phyloP scores from a whole-genome alignment of 1,140 invertebrate genomes.

The Microplitis mediator region DNA sequence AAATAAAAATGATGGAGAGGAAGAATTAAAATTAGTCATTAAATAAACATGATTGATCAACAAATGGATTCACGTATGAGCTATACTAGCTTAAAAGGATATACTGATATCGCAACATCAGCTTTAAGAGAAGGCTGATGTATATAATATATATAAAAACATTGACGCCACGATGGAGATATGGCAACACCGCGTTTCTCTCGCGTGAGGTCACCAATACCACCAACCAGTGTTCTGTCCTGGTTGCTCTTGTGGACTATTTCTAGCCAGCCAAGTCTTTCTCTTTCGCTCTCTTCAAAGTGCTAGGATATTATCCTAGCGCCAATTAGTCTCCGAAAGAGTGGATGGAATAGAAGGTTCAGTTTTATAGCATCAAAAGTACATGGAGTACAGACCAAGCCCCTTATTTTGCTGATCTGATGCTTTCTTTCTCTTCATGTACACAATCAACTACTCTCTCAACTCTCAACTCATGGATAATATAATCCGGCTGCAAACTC shows the following conservation, averaged over 20 bases:
- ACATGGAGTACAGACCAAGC: neutral
- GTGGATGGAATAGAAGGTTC: neutral
- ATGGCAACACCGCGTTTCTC: conserved; percentile 10
- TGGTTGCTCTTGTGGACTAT: neutral
- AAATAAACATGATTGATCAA: neutral
- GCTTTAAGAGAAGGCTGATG: neutral
- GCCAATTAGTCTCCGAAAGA: conserved; percentile 16
- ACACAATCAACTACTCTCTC: neutral
- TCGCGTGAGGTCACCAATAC: conserved; percentile 20
- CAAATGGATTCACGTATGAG: neutral
- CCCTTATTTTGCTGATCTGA: neutral
- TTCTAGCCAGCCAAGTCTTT: neutral
- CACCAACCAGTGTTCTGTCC: neutral
- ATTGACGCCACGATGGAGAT: conserved; percentile 8
- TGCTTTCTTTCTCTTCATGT: neutral
- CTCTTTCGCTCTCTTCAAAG: neutral
- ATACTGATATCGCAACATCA: conserved; percentile 18
- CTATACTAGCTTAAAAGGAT: conserved; percentile 9
- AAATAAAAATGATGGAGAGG: no score
- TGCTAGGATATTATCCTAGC: neutral
- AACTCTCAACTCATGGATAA: neutral
- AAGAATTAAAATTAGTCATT: neutral
- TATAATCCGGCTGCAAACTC: neutral
- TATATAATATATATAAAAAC: neutral
- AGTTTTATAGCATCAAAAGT: neutral